Conservation (phyloP, 2,113 vertebrate genomes). For the Strigops habroptila region DNA sequence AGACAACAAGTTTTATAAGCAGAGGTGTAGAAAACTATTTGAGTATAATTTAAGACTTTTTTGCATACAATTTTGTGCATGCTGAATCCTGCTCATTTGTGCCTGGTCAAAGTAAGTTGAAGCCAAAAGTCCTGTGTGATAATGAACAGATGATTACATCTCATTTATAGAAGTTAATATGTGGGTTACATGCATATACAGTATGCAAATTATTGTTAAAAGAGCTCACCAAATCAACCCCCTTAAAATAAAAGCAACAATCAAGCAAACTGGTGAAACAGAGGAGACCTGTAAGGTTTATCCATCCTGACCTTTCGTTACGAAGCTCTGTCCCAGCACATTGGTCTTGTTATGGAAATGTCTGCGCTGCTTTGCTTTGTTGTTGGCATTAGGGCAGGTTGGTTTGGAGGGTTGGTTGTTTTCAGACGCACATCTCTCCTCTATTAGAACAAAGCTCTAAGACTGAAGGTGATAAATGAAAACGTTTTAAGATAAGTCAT, state of each 20-base stretch:
- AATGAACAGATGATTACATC: not conserved
- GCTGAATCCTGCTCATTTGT: not conserved
- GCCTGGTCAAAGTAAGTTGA: not conserved
- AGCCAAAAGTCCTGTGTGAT: not conserved
- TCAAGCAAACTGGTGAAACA: not conserved
- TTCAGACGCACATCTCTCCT: not conserved
- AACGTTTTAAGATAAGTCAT: not conserved
- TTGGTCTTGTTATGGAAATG: not conserved
- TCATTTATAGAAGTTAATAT: not conserved
- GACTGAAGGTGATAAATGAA: not conserved
- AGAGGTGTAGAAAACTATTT: not conserved
- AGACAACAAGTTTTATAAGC: not conserved
- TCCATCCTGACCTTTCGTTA: not conserved
- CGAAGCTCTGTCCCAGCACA: not conserved
- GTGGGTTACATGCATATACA: not conserved
- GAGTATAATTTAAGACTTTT: not conserved
- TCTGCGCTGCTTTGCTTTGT: not conserved
- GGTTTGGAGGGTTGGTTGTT: not conserved
- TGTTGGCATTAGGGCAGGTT: not conserved
- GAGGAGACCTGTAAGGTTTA: not conserved
- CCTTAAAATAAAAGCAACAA: not conserved
- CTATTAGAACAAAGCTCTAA: not conserved
- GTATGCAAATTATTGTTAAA: not conserved
- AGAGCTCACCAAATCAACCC: not conserved
- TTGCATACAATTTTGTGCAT: not conserved